Conservation (phyloP, 2,113 vertebrate species). For the Hirundichthys speculiger region DNA sequence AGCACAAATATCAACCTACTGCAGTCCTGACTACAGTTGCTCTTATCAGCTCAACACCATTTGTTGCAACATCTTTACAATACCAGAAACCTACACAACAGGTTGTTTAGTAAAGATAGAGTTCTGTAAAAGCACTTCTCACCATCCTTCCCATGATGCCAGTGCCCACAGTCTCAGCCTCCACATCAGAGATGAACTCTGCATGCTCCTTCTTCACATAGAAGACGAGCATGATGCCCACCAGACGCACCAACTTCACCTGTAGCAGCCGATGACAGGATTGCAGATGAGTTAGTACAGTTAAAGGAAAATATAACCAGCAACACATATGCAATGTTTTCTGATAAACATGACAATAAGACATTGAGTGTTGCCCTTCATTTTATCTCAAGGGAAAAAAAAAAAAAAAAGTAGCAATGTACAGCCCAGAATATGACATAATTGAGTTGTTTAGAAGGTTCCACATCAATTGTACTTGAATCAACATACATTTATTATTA, state of each 20-base stretch:
- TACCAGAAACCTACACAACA: too few relatives aligned
- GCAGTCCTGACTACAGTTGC: too few relatives aligned
- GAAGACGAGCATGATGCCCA: conserved; percentile 95
- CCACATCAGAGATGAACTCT: conserved; percentile 87
- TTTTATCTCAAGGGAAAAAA: conserved; percentile 3
- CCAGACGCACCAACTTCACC: conserved; percentile 92
- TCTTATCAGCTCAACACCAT: too few relatives aligned
- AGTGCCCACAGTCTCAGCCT: conserved; percentile 93
- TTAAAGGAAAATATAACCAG: neutral
- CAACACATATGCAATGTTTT: too few relatives aligned
- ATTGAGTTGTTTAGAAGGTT: neutral
- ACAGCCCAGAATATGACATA: neutral
- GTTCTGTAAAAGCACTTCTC: conserved; percentile 52
- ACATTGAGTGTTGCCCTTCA: neutral
- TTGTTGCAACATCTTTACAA: too few relatives aligned
- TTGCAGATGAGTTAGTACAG: neutral
- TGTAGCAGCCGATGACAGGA: conserved; percentile 55
- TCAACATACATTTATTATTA: conserved; percentile 1
- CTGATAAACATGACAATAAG: too few relatives aligned
- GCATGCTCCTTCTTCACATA: conserved; percentile 91
- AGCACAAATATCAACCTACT: too few relatives aligned
- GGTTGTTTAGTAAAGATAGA: too few relatives aligned
- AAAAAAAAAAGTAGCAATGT: neutral
- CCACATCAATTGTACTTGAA: neutral
- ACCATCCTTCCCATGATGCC: conserved; percentile 99